Conservation (phyloP, 2,888 invertebrate species). For the Tenthredo notha region DNA sequence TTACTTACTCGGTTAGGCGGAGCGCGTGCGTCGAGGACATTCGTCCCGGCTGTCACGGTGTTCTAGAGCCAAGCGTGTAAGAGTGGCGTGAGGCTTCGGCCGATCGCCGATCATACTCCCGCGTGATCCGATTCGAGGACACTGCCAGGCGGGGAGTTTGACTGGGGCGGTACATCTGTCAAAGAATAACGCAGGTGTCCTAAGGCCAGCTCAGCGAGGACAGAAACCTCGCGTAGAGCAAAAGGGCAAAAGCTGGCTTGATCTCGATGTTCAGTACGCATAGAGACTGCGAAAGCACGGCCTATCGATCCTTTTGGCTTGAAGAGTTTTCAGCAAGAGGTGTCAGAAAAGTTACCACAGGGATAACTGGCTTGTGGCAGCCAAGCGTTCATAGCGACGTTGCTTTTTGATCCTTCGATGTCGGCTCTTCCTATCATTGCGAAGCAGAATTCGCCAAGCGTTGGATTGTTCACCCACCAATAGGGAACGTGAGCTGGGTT, state of each 20-base stretch:
- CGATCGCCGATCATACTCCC: slow-evolving; percentile 67
- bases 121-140: slow-evolving; percentile 79
- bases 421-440: too few relatives aligned
- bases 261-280: too few relatives aligned
- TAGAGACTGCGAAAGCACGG: too few relatives aligned
- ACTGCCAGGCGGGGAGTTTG: slow-evolving; percentile 84
- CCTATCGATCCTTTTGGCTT: too few relatives aligned
- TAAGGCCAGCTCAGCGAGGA: slow-evolving; percentile 83
- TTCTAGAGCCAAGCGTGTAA: slow-evolving; percentile 75
- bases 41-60: slow-evolving; percentile 69
- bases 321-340: too few relatives aligned
- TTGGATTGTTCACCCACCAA: too few relatives aligned
- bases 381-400: too few relatives aligned
- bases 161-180: slow-evolving; percentile 83
- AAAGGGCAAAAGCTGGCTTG: slow-evolving; percentile 86
- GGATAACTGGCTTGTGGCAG: too few relatives aligned
- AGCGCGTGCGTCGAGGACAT: slow-evolving; percentile 74
- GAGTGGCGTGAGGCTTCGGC: slow-evolving; percentile 68
- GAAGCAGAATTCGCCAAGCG: too few relatives aligned
- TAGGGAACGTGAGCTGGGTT: too few relatives aligned
- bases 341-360: too few relatives aligned
- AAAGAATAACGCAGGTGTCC: slow-evolving; percentile 82
- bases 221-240: slow-evolving; percentile 87
- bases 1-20: slow-evolving; percentile 80
- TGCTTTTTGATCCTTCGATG: too few relatives aligned